Base-by-base conservation (phyloP, 1,140 invertebrate genomes). In the Diploscapter pachys region DNA sequence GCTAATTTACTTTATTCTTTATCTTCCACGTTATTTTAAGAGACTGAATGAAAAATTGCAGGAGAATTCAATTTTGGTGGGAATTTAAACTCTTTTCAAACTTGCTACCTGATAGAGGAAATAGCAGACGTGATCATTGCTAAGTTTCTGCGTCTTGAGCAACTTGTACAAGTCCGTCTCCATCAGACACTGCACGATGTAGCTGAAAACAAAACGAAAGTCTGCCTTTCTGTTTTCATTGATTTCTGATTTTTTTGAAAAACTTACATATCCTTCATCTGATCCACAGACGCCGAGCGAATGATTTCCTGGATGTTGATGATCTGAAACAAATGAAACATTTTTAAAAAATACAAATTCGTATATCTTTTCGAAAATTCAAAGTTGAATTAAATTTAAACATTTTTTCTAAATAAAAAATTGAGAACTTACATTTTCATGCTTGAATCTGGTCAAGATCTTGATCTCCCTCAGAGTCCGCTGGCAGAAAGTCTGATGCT, bases 161-260 rank as follows among this genome's bases (percentile, higher is more conserved):
- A 99, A 89, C 90, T 99, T 99, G 88, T 99, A 99, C 86, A 99
- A 90, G 89, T 99, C 97, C 79, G 96, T 99, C 90, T 99, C 97
- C 97, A 99, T 99, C 86, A 99, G 89, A 89, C 95, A 98, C 87
- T 99, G 96, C 78, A 99, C 96, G 87, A 99, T 99, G 89, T 99
- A 99, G 61, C 88, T 89, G 78, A 71, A 67, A 81, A 79, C 31
- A n/a, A 31, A 9, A 53, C 49, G 48, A n/a, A 31, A 9, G 63
- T 2, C 9, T 48, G 2, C 48, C 63, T 52, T 50, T 4, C n/a
- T n/a, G 6, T 48, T 52, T 31, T 31, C 31, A 31, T 31, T 48
- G 5, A 48, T 56, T 69, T 69, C 52, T 48, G 4, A 31, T 11
- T 3, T 56, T 69, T 57, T 57, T 69, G 4, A 8, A 6, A 67